phyloP scores from a whole-genome alignment of 2,888 invertebrate genomes.

The Agonopterix subpropinquella region DNA sequence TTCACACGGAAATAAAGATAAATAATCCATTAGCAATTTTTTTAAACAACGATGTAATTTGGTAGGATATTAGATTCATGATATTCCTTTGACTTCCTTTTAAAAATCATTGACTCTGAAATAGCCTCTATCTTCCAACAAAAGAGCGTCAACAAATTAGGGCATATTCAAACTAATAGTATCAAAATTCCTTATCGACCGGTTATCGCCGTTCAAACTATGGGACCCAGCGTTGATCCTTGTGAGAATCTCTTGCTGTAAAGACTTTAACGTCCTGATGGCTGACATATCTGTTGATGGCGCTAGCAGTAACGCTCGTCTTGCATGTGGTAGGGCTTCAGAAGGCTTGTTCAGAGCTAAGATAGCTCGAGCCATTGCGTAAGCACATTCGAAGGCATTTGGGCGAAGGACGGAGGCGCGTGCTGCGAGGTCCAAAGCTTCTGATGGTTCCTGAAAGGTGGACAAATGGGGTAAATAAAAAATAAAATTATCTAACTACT shows the following conservation, averaged over 20 bases:
- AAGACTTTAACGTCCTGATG: slow-evolving; percentile 81
- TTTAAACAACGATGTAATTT: not conserved
- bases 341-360: slow-evolving; percentile 84
- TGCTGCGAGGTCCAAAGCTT: slow-evolving; percentile 91
- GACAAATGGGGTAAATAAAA: too few relatives aligned
- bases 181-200: slow-evolving; percentile 63
- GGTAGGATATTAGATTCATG: not conserved
- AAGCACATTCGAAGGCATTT: slow-evolving; percentile 94
- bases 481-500: too few relatives aligned
- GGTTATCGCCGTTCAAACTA: slow-evolving; percentile 51
- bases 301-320: slow-evolving; percentile 84
- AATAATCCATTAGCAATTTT: not conserved
- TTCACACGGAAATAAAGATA: too few relatives aligned
- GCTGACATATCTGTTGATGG: slow-evolving; percentile 84
- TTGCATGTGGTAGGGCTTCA: slow-evolving; percentile 88
- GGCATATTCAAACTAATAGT: slow-evolving; percentile 71
- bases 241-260: slow-evolving; percentile 82
- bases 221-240: slow-evolving; percentile 67
- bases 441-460: slow-evolving; percentile 82
- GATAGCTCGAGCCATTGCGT: slow-evolving; percentile 91
- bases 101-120: too few relatives aligned
- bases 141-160: slow-evolving; percentile 17
- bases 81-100: not conserved
- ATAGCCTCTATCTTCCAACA: not conserved
- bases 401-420: slow-evolving; percentile 90